These are phyloP conservation scores for Pelecanus crispus DNA, from an alignment of 2,113 vertebrate species.

Conservation along the genomic window DNA sequence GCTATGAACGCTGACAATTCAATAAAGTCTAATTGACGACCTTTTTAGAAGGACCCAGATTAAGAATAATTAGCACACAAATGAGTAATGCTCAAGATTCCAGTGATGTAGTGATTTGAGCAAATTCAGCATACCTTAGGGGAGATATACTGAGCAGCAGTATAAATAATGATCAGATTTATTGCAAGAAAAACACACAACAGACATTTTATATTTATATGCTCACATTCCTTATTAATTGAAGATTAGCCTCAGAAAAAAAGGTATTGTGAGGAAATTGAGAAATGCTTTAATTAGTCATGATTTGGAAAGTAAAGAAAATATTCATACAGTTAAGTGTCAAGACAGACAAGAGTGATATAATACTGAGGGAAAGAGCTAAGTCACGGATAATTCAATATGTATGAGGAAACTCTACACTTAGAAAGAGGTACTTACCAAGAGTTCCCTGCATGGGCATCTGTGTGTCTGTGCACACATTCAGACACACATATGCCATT, in stretches of 20 bases:
- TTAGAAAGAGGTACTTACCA: background rate
- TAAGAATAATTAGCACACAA: constrained; percentile 43
- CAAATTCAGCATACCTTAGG: constrained; percentile 20
- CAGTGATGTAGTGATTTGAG: background rate
- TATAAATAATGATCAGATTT: background rate
- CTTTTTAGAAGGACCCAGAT: constrained; percentile 23
- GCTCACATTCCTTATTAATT: background rate
- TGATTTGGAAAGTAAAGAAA: background rate
- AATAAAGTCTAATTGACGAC: constrained; percentile 23
- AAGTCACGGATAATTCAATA: background rate
- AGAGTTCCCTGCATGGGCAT: background rate
- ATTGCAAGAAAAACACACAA: background rate
- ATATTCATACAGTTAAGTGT: background rate
- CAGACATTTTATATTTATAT: constrained; percentile 1
- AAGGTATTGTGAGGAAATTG: background rate
- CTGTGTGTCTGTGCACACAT: background rate
- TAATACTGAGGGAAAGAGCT: background rate
- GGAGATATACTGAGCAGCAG: background rate
- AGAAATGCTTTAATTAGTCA: background rate
- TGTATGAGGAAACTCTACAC: background rate
- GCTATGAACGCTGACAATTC: constrained; percentile 17
- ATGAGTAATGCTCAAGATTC: constrained; percentile 8
- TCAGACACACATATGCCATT: background rate
- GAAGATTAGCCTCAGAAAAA: background rate
- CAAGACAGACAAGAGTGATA: background rate